A percentile compares a stretch with the other conserved stretches of the same genome.
These are phyloP conservation scores for Sylvia borin DNA, from an alignment of 2,797 vertebrate species.

Conservation along the genomic window DNA sequence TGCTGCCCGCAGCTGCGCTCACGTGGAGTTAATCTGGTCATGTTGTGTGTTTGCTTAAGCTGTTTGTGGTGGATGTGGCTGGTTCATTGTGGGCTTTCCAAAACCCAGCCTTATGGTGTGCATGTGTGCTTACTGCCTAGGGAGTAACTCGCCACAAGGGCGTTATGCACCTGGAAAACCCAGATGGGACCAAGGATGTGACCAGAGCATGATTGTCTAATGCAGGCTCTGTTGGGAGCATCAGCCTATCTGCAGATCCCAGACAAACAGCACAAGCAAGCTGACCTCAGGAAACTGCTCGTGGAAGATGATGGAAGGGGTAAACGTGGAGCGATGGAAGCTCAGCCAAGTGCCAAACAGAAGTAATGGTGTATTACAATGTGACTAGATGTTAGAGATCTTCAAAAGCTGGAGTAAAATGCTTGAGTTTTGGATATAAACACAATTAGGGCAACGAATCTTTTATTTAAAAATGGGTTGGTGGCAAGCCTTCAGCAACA, in stretches of 20 bases:
- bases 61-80: fast-evolving
- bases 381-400: neutral
- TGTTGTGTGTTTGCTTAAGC: fast-evolving
- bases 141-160: neutral
- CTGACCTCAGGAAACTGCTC: neutral
- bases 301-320: neutral
- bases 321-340: neutral
- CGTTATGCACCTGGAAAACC: fast-evolving
- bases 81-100: neutral
- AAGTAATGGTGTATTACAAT: neutral
- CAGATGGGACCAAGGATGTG: neutral
- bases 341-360: neutral
- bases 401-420: neutral
- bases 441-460: neutral
- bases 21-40: fast-evolving
- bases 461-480: neutral
- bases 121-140: neutral
- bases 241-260: fast-evolving
- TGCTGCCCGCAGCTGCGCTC: fast-evolving
- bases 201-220: neutral
- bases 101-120: neutral
- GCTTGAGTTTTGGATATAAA: neutral
- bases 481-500: neutral
- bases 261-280: neutral
- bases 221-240: neutral